Conservation (phyloP, 2,113 vertebrate species). For the Galbula dea region DNA sequence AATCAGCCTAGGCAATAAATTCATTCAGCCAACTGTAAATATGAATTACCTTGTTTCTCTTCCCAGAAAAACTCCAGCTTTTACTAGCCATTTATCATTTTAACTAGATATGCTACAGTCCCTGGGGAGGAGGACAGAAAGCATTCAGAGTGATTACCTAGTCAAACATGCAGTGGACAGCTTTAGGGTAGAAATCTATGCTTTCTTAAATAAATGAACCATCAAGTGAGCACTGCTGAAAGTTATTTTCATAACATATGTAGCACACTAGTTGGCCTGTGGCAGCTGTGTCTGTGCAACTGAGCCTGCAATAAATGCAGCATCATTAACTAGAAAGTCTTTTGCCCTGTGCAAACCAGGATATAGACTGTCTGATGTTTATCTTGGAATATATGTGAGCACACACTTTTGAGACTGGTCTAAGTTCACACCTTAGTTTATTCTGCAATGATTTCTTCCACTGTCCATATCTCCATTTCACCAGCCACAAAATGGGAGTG, state of each 20-base stretch:
- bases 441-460: not conserved
- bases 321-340: not conserved
- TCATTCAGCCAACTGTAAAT: not conserved
- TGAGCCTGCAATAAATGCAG: not conserved
- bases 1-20: not conserved
- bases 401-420: not conserved
- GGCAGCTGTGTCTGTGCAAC: not conserved
- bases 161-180: not conserved
- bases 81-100: not conserved
- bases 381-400: not conserved
- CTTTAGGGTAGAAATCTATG: not conserved
- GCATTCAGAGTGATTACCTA: not conserved
- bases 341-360: not conserved
- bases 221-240: not conserved
- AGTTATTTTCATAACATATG: accelerated
- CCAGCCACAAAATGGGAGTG: not conserved
- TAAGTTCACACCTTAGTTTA: not conserved
- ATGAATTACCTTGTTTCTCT: not conserved
- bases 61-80: not conserved
- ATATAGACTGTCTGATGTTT: not conserved
- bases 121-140: not conserved
- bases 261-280: not conserved
- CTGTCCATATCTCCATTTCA: not conserved
- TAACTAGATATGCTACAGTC: not conserved
- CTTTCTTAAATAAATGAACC: not conserved